Percentiles rank a stretch among this genome's conserved stretches.
Conservation (phyloP, 2,888 invertebrate genomes). For the Alcis repandata region DNA sequence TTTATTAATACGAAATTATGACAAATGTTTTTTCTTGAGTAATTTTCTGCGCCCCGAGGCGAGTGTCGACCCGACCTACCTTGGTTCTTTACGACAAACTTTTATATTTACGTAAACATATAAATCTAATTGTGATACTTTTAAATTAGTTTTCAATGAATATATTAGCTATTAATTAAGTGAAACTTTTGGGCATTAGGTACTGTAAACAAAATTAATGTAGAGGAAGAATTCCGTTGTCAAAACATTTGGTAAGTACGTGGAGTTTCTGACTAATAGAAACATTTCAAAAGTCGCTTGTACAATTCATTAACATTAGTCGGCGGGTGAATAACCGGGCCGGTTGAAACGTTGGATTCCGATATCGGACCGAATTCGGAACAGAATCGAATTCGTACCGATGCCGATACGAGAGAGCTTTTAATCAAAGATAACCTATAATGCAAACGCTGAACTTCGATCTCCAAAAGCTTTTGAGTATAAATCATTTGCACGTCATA, state of each 20-base stretch:
- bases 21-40: slow-evolving; percentile 32
- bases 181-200: slow-evolving; percentile 22
- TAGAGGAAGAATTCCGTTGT: slow-evolving; percentile 33
- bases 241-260: slow-evolving; percentile 34
- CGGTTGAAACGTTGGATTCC: slow-evolving; percentile 52
- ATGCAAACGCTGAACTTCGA: slow-evolving; percentile 69
- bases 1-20: slow-evolving; percentile 37
- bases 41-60: slow-evolving; percentile 40
- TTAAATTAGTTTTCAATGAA: slow-evolving; percentile 64
- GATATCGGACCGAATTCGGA: slow-evolving; percentile 70
- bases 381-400: slow-evolving; percentile 73
- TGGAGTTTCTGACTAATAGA: slow-evolving; percentile 59
- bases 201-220: slow-evolving; percentile 12
- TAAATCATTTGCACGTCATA: slow-evolving; percentile 51
- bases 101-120: slow-evolving; percentile 48
- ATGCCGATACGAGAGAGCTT: slow-evolving; percentile 34
- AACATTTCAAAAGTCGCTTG: slow-evolving; percentile 72
- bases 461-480: slow-evolving; percentile 52
- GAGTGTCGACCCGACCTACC: slow-evolving; percentile 35
- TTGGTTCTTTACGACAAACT: slow-evolving; percentile 43
- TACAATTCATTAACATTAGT: slow-evolving; percentile 77
- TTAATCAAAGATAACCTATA: slow-evolving; percentile 76
- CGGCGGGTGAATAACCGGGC: slow-evolving; percentile 78
- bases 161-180: slow-evolving; percentile 55
- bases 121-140: slow-evolving; percentile 69